Conservation (phyloP, 1,140 invertebrate species). For the Papilio aristodemus region DNA sequence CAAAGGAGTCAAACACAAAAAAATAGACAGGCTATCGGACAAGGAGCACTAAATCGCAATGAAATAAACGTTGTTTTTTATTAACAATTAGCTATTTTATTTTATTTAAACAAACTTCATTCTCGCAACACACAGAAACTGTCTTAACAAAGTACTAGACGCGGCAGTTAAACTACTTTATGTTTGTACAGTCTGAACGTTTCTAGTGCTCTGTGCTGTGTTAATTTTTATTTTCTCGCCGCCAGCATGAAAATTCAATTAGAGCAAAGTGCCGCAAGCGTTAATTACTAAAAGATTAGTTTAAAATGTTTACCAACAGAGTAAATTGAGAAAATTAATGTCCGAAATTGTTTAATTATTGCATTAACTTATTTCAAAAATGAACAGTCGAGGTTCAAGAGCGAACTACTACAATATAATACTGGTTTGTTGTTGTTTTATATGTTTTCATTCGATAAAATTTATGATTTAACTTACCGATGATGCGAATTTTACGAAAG, state of each 20-base stretch:
- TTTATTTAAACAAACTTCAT: background rate
- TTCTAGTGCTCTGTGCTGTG: conserved; percentile 4
- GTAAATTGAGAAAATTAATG: conserved; percentile 15
- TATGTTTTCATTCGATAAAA: background rate
- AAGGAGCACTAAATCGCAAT: too few species aligned
- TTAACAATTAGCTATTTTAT: background rate
- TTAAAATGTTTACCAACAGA: conserved; percentile 34
- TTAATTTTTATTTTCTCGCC: conserved; percentile 12
- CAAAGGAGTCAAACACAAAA: too few species aligned
- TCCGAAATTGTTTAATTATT: conserved; percentile 15
- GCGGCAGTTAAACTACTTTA: conserved; percentile 2
- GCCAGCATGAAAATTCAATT: conserved; percentile 22
- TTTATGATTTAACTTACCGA: background rate
- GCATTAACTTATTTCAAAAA: background rate
- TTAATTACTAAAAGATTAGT: conserved; percentile 35
- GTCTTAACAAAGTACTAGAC: conserved; percentile 16
- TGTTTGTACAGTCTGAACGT: background rate
- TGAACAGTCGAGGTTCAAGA: background rate
- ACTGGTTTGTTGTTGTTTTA: background rate
- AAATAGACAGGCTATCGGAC: too few species aligned
- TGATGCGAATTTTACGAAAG: too few species aligned
- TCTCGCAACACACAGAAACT: background rate
- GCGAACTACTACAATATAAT: background rate
- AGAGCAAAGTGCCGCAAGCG: conserved; percentile 15
- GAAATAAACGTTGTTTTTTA: background rate